Conservation (phyloP, 2,888 invertebrate species). For the Macrophya alboannulata region DNA sequence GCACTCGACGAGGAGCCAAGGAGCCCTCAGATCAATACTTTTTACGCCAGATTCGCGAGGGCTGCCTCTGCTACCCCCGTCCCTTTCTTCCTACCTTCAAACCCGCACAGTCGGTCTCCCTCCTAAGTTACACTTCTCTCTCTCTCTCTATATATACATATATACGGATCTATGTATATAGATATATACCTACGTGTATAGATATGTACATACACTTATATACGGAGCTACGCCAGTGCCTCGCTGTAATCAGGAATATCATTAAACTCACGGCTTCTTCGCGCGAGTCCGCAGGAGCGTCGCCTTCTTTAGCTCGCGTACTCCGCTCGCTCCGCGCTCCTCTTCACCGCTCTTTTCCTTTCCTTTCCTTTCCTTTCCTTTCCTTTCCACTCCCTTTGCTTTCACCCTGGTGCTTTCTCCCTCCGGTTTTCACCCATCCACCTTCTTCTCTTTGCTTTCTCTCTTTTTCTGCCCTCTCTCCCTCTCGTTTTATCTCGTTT, state of each 20-base stretch:
- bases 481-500: not conserved
- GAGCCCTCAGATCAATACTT: conserved; percentile 78
- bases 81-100: not conserved
- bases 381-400: conserved; percentile 5
- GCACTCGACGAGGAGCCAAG: conserved; percentile 64
- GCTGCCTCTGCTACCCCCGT: conserved; percentile 48
- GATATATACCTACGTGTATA: not conserved
- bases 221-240: conserved; percentile 66
- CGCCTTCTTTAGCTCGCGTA: conserved; percentile 56
- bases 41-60: conserved; percentile 75
- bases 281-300: conserved; percentile 63
- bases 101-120: conserved; percentile 1
- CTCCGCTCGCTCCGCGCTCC: conserved; percentile 59
- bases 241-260: conserved; percentile 79
- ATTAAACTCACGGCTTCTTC: conserved; percentile 79
- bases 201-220: not conserved
- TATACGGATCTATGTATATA: not conserved
- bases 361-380: conserved; percentile 17
- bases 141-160: not conserved
- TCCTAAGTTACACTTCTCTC: conserved; percentile 45
- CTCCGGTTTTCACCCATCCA: conserved; percentile 45
- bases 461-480: conserved; percentile 8
- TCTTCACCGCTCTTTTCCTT: conserved; percentile 53
- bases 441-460: conserved; percentile 51
- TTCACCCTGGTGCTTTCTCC: conserved; percentile 21